Evolutionary conservation across 1,140 invertebrate genomes (phyloP), one percentile per base, ranked within the genome.

Genomic region (Drosophila lini): DNA sequence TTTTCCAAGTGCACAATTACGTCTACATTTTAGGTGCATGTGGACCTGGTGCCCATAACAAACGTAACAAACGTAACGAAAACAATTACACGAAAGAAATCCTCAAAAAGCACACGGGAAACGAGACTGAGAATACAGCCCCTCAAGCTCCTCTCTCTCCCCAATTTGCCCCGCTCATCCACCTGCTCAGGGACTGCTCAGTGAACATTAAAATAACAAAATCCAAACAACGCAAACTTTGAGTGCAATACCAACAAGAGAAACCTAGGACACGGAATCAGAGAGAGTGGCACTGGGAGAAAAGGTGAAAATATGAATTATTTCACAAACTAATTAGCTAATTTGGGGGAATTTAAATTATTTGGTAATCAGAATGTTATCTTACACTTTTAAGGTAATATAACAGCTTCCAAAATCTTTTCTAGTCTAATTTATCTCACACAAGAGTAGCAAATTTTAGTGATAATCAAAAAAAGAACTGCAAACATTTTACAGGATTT

Each of bases 211-310:
- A 88, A 88, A 84, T 83, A 89, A 88, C 80, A 88, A 88, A 89
- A 88, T 88, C 84, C 84, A 88, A 88, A 88, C 83, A 88, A 78
- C 77, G 84, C 83, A 89, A 86, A 86, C 76, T 86, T 83, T 80
- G 84, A 88, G 84, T 83, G 84, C 76, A 83, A 88, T 68, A 44
- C 64, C 58, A 79, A 79, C 74, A 85, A 81, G 42, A 63, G 68
- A 47, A 19, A 16, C 42, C 25, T 47, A 40, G 42, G 19, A 62
- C 50, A 45, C 60, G 58, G 50, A 52, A 45, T 44, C 41, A 41
- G 57, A 48, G n/a, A 56, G 41, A 60, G 48, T 2, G 25, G 13
- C 56, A 64, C 61, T 10, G 11, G 15, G 6, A 25, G 42, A 59
- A 62, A 10, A 55, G 15, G 1, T 16, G 1, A 16, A 16, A 1